These are phyloP conservation scores for Cavia porcellus DNA, from an alignment of 2,113 vertebrate genomes.

Conservation along the genomic window DNA sequence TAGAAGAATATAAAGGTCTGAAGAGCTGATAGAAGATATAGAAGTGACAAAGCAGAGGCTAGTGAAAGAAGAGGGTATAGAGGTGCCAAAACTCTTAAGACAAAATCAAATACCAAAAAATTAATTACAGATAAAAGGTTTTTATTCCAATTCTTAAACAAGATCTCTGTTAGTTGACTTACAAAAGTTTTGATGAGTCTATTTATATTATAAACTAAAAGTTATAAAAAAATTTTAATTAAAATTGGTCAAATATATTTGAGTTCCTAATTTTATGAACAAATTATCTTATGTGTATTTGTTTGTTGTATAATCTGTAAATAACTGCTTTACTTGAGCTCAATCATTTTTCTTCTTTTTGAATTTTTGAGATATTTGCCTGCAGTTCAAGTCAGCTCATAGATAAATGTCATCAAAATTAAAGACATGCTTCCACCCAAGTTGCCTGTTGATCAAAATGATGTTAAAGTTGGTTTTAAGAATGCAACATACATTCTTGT, in stretches of 20 bases:
- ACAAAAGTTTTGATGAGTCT: neutral
- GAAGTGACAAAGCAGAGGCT: neutral
- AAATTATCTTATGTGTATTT: neutral
- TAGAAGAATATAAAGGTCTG: neutral
- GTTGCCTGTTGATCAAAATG: neutral
- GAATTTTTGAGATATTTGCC: no score
- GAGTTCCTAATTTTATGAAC: neutral
- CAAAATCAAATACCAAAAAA: neutral
- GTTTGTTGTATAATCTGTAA: neutral
- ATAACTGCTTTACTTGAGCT: neutral
- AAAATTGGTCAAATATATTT: neutral
- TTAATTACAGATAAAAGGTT: neutral
- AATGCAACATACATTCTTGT: no score
- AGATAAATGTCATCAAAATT: no score
- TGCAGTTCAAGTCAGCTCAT: no score
- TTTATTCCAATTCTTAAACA: neutral
- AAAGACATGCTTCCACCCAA: neutral
- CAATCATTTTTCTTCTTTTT: no score
- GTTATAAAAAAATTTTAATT: neutral
- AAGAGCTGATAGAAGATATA: neutral
- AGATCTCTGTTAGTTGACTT: neutral
- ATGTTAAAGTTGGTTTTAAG: neutral
- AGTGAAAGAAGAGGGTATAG: neutral
- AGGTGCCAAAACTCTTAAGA: neutral
- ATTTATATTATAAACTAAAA: neutral